phyloP scores from a whole-genome alignment of 1,140 invertebrate genomes.

The Tyrophagus putrescentiae region DNA sequence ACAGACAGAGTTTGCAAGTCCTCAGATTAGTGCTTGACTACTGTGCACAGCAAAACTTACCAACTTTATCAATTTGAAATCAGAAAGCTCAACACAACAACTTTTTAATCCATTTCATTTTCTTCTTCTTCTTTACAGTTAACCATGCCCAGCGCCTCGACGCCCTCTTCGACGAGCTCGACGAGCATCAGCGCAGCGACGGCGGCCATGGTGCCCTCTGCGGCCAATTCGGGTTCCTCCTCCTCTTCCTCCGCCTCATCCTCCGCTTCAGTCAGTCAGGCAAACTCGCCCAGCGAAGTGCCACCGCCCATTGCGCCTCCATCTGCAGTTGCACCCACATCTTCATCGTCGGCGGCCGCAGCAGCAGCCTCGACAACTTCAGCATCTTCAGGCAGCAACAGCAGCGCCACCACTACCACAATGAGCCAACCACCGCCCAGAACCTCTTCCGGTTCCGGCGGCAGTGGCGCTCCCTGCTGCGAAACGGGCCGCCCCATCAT shows the following conservation, averaged over 20 bases:
- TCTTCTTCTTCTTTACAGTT: conserved; percentile 14
- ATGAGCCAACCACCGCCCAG: not conserved
- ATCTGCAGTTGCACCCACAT: no score
- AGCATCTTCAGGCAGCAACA: no score
- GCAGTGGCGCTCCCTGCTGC: no score
- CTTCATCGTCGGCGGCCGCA: no score
- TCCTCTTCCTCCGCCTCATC: no score
- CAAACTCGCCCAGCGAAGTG: not conserved
- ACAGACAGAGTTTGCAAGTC: not conserved
- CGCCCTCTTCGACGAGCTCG: conserved; percentile 4
- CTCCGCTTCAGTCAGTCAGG: not conserved
- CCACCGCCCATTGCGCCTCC: no score
- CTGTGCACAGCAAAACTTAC: not conserved
- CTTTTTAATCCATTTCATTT: not conserved
- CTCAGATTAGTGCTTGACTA: not conserved
- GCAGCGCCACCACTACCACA: not conserved
- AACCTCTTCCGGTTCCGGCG: not conserved
- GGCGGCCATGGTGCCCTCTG: not conserved
- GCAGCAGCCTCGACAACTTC: no score
- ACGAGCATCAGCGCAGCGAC: conserved; percentile 9
- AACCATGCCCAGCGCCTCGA: conserved; percentile 17
- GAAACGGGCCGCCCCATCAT: conserved; percentile 81
- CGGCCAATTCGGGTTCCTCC: no score
- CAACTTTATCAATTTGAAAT: not conserved
- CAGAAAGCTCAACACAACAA: not conserved